Evolutionary conservation across 2,888 invertebrate species (phyloP).

Genomic region (Syrista parreyssii): DNA sequence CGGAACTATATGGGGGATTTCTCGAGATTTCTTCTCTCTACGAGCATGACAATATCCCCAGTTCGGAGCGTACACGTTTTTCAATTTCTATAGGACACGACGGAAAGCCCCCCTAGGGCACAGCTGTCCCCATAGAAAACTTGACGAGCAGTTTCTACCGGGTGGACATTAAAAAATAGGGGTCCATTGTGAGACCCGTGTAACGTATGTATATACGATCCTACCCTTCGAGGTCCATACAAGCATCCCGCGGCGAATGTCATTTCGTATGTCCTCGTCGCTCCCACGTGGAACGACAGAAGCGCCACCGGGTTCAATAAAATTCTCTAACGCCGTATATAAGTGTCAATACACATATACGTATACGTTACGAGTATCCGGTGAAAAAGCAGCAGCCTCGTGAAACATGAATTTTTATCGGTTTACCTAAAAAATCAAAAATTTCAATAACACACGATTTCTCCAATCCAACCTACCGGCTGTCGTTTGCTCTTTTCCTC

Average conservation of each 20-base stretch:
- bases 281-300: neutral
- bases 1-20: neutral
- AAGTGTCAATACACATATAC: neutral
- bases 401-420: too few relatives aligned
- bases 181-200: conserved; percentile 44
- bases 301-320: neutral
- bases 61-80: conserved; percentile 28
- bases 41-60: neutral
- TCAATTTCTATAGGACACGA: conserved; percentile 38
- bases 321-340: neutral
- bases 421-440: neutral
- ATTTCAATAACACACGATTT: neutral
- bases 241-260: neutral
- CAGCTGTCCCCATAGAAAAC: conserved; percentile 39
- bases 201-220: conserved; percentile 5
- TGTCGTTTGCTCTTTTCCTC: neutral
- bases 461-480: neutral
- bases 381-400: neutral
- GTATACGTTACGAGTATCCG: neutral
- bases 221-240: neutral
- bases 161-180: conserved; percentile 43
- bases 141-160: conserved; percentile 25
- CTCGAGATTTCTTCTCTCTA: too few relatives aligned
- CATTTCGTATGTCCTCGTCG: neutral
- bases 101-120: conserved; percentile 30